Conservation (phyloP, 2,797 vertebrate genomes). For the Oreortyx pictus region DNA sequence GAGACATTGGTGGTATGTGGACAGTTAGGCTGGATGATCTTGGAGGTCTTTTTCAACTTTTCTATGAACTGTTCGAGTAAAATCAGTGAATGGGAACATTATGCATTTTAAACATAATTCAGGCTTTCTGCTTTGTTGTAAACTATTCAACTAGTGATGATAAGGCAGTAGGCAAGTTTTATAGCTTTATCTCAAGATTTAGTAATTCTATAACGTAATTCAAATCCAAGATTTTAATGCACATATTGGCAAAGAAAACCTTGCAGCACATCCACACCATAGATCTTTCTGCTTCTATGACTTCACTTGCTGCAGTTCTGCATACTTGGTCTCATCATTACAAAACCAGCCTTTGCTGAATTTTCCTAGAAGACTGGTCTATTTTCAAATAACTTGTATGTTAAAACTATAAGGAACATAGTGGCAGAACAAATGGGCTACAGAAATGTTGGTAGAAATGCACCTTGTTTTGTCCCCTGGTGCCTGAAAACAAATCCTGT, state of each 20-base stretch:
- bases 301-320: slow-evolving; percentile 55
- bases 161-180: slow-evolving; percentile 64
- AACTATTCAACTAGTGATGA: slow-evolving; percentile 56
- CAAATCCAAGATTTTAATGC: slow-evolving; percentile 70
- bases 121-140: slow-evolving; percentile 59
- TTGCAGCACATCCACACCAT: slow-evolving; percentile 2
- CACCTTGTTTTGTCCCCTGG: not conserved
- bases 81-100: slow-evolving; percentile 13
- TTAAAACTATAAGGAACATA: not conserved
- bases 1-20: too few relatives aligned
- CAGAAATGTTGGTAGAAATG: slow-evolving; percentile 36
- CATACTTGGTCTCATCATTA: slow-evolving; percentile 46
- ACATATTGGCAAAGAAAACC: slow-evolving; percentile 63
- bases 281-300: slow-evolving; percentile 62
- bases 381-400: not conserved
- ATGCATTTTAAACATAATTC: slow-evolving; percentile 51
- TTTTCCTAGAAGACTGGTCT: slow-evolving; percentile 30
- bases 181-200: slow-evolving; percentile 57
- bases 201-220: slow-evolving; percentile 67
- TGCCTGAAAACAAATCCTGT: slow-evolving; percentile 30
- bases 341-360: slow-evolving; percentile 38
- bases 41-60: too few relatives aligned
- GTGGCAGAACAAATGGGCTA: not conserved
- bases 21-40: too few relatives aligned
- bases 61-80: not conserved